Percentiles rank a stretch among this genome's conserved stretches.
Evolutionary conservation across 2,797 vertebrate genomes (phyloP).

Genomic region (Enteromius trimaculatus): DNA sequence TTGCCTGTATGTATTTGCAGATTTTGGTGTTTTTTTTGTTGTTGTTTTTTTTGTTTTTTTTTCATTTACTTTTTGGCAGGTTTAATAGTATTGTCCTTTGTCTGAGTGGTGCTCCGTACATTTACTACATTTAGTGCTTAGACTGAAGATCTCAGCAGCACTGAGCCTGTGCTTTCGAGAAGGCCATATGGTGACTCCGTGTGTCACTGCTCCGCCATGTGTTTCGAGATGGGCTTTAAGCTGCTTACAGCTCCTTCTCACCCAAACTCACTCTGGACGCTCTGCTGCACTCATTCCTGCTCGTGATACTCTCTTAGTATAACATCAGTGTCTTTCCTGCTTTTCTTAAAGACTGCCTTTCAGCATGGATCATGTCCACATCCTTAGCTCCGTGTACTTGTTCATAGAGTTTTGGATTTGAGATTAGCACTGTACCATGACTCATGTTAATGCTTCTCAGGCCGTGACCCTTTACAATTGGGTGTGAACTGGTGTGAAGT

Average conservation of each 20-base stretch:
- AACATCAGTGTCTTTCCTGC: background rate
- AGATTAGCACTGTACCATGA: slow-evolving; percentile 9
- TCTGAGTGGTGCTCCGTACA: background rate
- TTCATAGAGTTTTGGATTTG: slow-evolving; percentile 11
- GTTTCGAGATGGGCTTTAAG: slow-evolving; percentile 47
- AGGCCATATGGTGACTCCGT: slow-evolving; percentile 57
- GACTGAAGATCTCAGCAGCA: slow-evolving; percentile 16
- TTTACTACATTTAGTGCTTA: no score
- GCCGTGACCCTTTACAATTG: slow-evolving; percentile 8
- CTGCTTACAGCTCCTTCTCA: slow-evolving; percentile 37
- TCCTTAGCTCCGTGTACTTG: background rate
- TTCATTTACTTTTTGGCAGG: background rate
- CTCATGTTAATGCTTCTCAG: slow-evolving; percentile 24
- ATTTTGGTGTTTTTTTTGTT: no score
- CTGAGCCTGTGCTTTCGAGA: slow-evolving; percentile 15
- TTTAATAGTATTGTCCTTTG: background rate
- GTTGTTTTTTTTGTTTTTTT: background rate
- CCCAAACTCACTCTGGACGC: slow-evolving; percentile 26
- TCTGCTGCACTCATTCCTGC: background rate
- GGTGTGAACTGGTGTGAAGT: background rate
- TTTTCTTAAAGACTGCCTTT: background rate
- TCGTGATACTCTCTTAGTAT: background rate
- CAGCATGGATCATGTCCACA: background rate
- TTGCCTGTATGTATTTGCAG: background rate
- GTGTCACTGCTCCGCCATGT: slow-evolving; percentile 55